Percentiles rank a stretch among this genome's conserved stretches.
Evolutionary conservation across 2,113 vertebrate species (phyloP).

Genomic region (Laticauda colubrina): DNA sequence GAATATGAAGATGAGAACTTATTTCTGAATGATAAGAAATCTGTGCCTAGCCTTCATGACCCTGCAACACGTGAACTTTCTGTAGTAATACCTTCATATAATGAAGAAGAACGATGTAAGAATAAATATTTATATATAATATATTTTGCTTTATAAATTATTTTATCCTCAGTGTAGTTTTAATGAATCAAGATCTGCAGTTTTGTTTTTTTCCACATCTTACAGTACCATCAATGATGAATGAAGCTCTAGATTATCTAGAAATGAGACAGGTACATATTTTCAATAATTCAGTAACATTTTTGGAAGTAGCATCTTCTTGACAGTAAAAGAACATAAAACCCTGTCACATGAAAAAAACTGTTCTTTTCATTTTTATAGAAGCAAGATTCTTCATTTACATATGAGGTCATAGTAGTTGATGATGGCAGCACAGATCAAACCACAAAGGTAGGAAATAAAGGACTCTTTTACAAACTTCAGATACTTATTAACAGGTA

Average conservation of each 20-base stretch:
- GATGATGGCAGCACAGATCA: conserved; percentile 94
- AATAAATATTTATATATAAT: conserved; percentile 25
- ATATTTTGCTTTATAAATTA: not conserved
- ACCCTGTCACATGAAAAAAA: not conserved
- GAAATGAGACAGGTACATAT: conserved; percentile 86
- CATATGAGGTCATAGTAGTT: conserved; percentile 92
- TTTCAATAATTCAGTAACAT: not conserved
- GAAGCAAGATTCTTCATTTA: conserved; percentile 81
- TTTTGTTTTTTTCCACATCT: not conserved
- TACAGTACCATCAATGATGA: conserved; percentile 94
- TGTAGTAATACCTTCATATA: conserved; percentile 91
- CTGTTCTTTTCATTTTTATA: conserved; percentile 62
- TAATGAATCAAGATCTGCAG: not conserved
- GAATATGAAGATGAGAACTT: conserved; percentile 79
- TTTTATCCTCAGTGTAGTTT: not conserved
- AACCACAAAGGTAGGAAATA: conserved; percentile 83
- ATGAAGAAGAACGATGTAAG: conserved; percentile 84
- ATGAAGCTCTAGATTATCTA: conserved; percentile 90
- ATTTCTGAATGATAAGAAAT: conserved; percentile 76
- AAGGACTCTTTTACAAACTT: not conserved
- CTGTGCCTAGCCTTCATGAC: conserved; percentile 81
- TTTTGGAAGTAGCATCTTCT: not conserved
- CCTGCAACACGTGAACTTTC: conserved; percentile 82
- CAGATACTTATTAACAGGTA: not conserved
- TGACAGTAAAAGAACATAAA: not conserved